Percentiles rank a stretch among this genome's conserved stretches.
Evolutionary conservation across 2,113 vertebrate species (phyloP).

Genomic region (Pongo abelii): DNA sequence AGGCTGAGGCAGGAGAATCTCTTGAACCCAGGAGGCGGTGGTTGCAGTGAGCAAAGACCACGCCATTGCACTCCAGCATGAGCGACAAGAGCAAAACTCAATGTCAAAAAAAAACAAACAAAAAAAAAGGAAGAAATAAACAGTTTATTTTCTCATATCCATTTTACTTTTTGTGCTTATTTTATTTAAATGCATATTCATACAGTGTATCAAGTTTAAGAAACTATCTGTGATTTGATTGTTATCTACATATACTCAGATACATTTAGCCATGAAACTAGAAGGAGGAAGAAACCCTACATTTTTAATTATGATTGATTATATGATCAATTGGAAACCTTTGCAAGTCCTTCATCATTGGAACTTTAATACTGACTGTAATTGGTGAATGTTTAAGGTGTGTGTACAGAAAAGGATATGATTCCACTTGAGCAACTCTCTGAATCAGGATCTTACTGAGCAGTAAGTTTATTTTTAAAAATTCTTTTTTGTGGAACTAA

Average conservation of each 20-base stretch:
- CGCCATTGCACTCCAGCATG: too few relatives aligned
- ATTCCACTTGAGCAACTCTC: constrained; percentile 59
- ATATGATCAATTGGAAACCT: not conserved
- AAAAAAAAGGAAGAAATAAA: too few relatives aligned
- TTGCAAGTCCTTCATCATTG: not conserved
- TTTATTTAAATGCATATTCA: constrained; percentile 46
- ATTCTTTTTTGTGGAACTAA: constrained; percentile 53
- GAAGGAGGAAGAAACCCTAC: not conserved
- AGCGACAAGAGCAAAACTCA: too few relatives aligned
- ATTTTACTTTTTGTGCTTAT: not conserved
- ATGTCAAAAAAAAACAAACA: too few relatives aligned
- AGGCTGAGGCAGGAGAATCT: too few relatives aligned
- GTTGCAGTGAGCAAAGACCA: too few relatives aligned
- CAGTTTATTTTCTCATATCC: constrained; percentile 38
- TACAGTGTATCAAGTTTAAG: not conserved
- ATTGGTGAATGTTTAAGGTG: constrained; percentile 57
- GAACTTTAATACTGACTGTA: constrained; percentile 66
- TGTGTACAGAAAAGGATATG: constrained; percentile 59
- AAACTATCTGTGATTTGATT: constrained; percentile 8
- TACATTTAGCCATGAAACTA: not conserved
- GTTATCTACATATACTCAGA: not conserved
- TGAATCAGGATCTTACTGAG: constrained; percentile 40
- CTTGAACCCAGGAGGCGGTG: too few relatives aligned
- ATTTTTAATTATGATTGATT: not conserved
- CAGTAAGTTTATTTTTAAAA: constrained; percentile 13